Base-by-base conservation (phyloP, 2,888 invertebrate species). In the Tiliacea citrago region DNA sequence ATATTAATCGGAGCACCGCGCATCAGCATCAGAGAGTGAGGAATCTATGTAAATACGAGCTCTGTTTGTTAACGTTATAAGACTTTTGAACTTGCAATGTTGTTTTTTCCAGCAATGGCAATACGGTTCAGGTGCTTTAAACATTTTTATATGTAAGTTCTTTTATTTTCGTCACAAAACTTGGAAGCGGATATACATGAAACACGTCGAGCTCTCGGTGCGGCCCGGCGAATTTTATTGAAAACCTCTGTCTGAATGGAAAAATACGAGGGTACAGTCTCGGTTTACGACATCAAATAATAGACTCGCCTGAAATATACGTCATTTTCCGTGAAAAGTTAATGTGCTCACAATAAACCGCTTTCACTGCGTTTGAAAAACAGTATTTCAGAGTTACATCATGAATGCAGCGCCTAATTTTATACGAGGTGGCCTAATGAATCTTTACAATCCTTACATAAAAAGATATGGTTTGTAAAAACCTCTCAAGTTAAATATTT, bases 1-100 rank as follows among this genome's bases (percentile, higher is more conserved):
- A 92, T 92, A 92, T 92, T 91, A 91, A 92, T 91, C 81, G 71
- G n/a, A 76, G 55, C 68, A 42, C 66, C 76, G 65, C 53, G 61
- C 72, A 75, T 66, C 80, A 74, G 73, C 86, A 87, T 81, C 51
- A 10, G 13, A 53, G 24, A 42, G 86, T 84, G 74, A 79, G 42
- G 68, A 84, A 66, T 86, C 75, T 82, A 88, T 87, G 88, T 83
- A 81, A 88, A 89, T 85, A 78, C 73, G 65, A 77, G 72, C 80
- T 82, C 63, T 77, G 78, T 75, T 84, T 81, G 51, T 73, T 47
- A 67, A 75, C 75, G 42, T 18, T 70, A 63, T 35, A 71, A 68
- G 73, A 60, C 70, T 81, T 66, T 51, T 74, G 55, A 68, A 73
- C 60, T 58, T 60, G 18, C 57, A 68, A 77, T 65, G 53, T 73